Conservation (phyloP, 2,113 vertebrate genomes). For the Cyanocitta stelleri region DNA sequence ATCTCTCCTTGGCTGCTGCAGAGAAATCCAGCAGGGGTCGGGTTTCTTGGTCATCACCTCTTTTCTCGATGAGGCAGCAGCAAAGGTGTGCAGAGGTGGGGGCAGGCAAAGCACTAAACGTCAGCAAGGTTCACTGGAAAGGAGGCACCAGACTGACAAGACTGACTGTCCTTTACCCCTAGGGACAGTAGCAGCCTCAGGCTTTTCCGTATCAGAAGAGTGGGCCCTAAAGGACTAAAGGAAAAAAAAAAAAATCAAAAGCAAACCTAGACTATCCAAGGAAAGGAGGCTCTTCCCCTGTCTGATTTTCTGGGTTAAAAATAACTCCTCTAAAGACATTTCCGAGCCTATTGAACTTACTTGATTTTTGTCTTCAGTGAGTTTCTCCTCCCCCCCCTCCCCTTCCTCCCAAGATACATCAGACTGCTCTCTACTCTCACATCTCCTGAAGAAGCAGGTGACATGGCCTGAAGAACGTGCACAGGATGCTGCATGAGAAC, state of each 20-base stretch:
- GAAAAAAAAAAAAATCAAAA: neutral
- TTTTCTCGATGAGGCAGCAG: neutral
- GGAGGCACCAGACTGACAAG: neutral
- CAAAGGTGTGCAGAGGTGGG: neutral
- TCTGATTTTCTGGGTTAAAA: neutral
- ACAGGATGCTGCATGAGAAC: neutral
- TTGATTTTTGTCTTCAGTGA: neutral
- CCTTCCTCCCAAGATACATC: neutral
- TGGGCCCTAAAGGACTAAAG: neutral
- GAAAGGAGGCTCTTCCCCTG: neutral
- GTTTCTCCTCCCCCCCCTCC: neutral
- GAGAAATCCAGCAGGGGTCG: neutral
- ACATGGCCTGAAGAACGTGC: neutral
- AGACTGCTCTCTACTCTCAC: neutral
- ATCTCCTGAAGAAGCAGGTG: neutral
- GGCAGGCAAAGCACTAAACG: neutral
- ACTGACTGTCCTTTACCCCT: neutral
- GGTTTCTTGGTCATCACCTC: neutral
- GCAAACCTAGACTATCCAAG: neutral
- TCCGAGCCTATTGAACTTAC: neutral
- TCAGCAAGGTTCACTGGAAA: neutral
- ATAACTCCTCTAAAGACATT: neutral
- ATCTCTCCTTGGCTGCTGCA: neutral
- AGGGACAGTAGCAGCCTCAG: neutral
- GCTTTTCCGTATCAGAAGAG: neutral